Base-by-base conservation (phyloP, 2,797 vertebrate species). In the Vespertilio murinus region DNA sequence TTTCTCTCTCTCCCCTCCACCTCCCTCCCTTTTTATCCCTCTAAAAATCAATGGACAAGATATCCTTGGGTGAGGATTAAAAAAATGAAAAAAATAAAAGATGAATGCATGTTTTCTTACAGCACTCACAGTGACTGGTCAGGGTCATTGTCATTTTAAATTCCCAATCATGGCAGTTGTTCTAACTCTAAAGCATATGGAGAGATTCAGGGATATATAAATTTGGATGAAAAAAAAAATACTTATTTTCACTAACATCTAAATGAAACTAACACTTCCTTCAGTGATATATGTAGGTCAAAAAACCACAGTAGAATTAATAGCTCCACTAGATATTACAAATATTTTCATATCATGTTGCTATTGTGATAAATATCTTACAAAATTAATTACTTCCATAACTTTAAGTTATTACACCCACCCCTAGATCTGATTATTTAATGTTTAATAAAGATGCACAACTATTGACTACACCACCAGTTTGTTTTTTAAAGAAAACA, bases 391-490 rank as follows among this genome's bases (percentile, higher is more conserved):
- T 64, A 42, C 30, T 84, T 90, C 54, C 11, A 13, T 70, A 77
- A 69, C 9, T 82, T 14, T 52, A 49, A 82, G 23, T 65, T 81
- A 54, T 52, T 23, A 25, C 0, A 71, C 17, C 17, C 12, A 77
- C n/a, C 5, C 35, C 54, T 52, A 42, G 67, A 75, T 42, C 45
- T 90, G 92, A 67, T 74, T 69, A 64, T 78, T 67, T 94, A 85
- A 59, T 88, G 42, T 90, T 91, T 93, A 75, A 89, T 82, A 94
- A 91, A 88, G 90, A 90, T 38, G 6, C 3, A 79, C 23, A 40
- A 25, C 28, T 65, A 56, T 91, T 52, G 40, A 77, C 38, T 64
- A 69, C 0, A n/a, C 64, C 38, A 75, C 28, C 52, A 81, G 35
- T 77, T 80, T 88, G 5, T 23, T 77, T 52, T 75, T 23, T 52